These are phyloP conservation scores for Shinisaurus crocodilurus DNA, from an alignment of 2,113 vertebrate genomes.

Conservation along the genomic window DNA sequence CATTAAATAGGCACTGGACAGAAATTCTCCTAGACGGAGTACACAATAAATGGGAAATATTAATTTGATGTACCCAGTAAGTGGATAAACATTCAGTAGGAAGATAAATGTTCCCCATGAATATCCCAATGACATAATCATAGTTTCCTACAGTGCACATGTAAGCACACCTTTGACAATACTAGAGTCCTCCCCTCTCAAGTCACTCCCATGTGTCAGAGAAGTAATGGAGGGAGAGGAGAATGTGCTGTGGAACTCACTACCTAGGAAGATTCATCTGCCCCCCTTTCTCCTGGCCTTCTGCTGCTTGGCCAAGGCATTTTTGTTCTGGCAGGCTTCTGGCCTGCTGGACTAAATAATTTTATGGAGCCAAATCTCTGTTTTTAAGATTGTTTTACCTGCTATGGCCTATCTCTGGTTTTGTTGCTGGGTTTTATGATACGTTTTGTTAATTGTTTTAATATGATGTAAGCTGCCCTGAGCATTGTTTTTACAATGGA, in stretches of 20 bases:
- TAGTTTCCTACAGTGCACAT: neutral
- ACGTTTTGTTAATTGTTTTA: neutral
- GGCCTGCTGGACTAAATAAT: neutral
- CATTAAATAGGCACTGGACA: neutral
- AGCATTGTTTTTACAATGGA: conserved; percentile 8
- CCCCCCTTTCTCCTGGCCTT: neutral
- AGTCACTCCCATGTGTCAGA: neutral
- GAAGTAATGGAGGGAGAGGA: neutral
- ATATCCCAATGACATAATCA: neutral
- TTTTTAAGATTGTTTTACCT: neutral
- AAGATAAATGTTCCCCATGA: neutral
- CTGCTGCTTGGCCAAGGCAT: neutral
- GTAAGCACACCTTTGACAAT: neutral
- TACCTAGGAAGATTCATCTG: neutral
- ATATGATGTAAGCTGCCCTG: conserved; percentile 2
- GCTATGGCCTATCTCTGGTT: neutral
- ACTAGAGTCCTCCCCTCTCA: neutral
- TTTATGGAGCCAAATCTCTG: neutral
- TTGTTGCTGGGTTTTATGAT: neutral
- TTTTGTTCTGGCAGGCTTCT: neutral
- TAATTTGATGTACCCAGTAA: neutral
- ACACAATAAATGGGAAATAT: neutral
- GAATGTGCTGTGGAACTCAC: neutral
- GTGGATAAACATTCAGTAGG: neutral
- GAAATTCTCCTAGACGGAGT: neutral